A percentile compares a stretch with the other conserved stretches of the same genome.
Conservation (phyloP, 2,113 vertebrate species). For the Seriola aureovittata region DNA sequence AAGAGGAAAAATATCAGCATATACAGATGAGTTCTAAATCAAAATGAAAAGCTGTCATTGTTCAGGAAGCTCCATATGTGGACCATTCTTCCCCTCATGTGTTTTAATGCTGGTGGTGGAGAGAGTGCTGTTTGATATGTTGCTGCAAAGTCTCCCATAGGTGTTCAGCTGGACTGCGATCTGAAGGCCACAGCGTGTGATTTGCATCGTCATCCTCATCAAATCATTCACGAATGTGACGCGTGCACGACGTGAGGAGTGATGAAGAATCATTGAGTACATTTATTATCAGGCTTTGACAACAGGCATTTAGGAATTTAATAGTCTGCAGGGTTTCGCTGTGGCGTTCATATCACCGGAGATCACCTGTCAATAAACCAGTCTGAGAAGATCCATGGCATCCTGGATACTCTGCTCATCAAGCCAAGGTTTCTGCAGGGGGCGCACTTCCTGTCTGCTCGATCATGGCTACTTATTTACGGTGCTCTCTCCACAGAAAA, state of each 20-base stretch:
- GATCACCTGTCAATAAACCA: not conserved
- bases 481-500: not conserved
- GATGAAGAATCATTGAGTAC: not conserved
- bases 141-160: not conserved
- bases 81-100: not conserved
- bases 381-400: not conserved
- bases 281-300: no score
- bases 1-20: conserved; percentile 4
- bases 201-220: not conserved
- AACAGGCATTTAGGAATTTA: no score
- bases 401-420: not conserved
- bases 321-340: not conserved
- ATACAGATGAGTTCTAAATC: not conserved
- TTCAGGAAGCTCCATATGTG: not conserved
- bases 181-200: not conserved
- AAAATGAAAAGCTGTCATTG: not conserved
- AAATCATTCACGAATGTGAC: no score
- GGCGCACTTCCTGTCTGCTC: not conserved
- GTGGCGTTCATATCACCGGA: not conserved
- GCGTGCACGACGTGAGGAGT: not conserved
- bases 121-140: not conserved
- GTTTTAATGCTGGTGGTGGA: not conserved
- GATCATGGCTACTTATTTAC: not conserved
- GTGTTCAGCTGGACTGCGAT: not conserved
- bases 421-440: not conserved